Percentiles rank a stretch among this genome's conserved stretches.
Conservation (phyloP, 1,140 invertebrate species). For the Prorops nasuta region DNA sequence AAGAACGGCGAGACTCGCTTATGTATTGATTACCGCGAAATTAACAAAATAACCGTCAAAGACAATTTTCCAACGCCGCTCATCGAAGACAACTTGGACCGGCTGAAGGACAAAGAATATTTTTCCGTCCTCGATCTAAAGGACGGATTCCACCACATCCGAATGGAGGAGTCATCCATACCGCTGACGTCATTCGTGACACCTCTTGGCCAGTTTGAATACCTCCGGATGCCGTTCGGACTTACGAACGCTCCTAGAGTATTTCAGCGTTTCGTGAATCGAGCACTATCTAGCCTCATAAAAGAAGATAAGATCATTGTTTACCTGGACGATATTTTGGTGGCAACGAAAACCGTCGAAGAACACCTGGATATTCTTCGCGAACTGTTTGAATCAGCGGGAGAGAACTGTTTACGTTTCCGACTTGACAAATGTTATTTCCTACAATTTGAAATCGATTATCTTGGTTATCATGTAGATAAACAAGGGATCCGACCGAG, state of each 20-base stretch:
- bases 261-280: not conserved
- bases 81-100: not conserved
- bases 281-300: not conserved
- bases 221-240: not conserved
- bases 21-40: not conserved
- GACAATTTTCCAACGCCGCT: slow-evolving; percentile 1
- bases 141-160: not conserved
- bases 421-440: slow-evolving; percentile 36
- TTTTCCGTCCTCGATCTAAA: not conserved
- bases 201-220: not conserved
- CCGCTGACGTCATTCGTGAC: not conserved
- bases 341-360: slow-evolving; percentile 9
- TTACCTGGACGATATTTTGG: slow-evolving; percentile 1
- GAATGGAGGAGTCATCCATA: not conserved
- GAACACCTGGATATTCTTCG: slow-evolving; percentile 40
- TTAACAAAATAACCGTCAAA: not conserved
- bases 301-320: not conserved
- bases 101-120: not conserved
- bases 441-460: slow-evolving; percentile 26
- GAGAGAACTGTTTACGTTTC: slow-evolving; percentile 25
- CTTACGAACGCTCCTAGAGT: not conserved
- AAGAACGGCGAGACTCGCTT: not conserved
- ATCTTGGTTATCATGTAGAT: slow-evolving; percentile 24
- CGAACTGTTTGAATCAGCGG: slow-evolving; percentile 24
- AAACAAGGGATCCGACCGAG: slow-evolving; percentile 20